Evolutionary conservation across 30 jellyfish, hydroid and myxozoan species (phyloP).

Genomic region (Hydra vulgaris): DNA sequence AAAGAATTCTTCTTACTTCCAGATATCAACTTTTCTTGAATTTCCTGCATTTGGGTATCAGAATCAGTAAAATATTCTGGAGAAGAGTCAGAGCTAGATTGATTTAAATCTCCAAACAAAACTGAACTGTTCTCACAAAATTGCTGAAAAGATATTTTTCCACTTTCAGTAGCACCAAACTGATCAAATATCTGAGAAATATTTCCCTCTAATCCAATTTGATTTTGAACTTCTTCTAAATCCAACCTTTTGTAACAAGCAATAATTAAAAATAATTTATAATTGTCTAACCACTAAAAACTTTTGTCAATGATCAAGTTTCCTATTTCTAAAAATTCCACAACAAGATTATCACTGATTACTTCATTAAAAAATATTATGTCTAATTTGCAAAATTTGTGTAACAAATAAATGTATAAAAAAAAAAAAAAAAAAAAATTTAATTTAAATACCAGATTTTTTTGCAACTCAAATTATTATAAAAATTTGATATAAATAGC

Average conservation of each 20-base stretch:
- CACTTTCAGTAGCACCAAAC: slow-evolving; percentile 76
- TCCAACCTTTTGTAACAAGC: too few species aligned
- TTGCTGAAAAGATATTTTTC: slow-evolving; percentile 70
- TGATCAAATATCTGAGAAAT: slow-evolving; percentile 74
- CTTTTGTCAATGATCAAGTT: too few species aligned
- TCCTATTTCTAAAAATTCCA: too few species aligned
- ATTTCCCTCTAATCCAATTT: slow-evolving; percentile 81
- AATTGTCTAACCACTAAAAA: too few species aligned
- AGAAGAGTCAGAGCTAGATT: slow-evolving; percentile 89
- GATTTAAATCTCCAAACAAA: slow-evolving; percentile 53
- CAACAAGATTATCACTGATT: neutral
- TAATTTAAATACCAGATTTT: too few species aligned
- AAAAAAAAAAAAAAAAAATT: too few species aligned
- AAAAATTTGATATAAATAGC: neutral
- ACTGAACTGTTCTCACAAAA: slow-evolving; percentile 51
- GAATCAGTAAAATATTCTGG: slow-evolving; percentile 49
- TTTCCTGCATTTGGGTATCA: slow-evolving; percentile 13
- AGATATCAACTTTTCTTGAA: neutral
- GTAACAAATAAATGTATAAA: too few species aligned
- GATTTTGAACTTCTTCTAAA: slow-evolving; percentile 89
- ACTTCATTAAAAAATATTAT: neutral
- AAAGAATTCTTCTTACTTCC: neutral
- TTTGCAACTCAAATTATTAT: too few species aligned
- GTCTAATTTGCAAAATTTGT: neutral
- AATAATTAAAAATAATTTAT: too few species aligned